Evolutionary conservation across 2,888 invertebrate species (phyloP), one percentile per base, ranked within the genome.

Genomic region (Cylloceria caligata): DNA sequence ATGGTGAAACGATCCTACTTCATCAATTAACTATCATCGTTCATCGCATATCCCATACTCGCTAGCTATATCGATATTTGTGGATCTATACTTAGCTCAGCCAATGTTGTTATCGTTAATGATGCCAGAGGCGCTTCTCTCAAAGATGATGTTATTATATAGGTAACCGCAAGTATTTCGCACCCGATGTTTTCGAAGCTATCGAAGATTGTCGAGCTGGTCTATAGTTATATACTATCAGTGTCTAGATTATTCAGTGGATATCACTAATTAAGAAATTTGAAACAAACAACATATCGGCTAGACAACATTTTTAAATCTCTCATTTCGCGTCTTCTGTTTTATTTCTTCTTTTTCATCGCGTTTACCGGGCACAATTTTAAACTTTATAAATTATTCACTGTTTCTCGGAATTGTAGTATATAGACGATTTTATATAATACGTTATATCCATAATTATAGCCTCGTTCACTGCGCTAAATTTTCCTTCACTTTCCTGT

Each of bases 11-110:
- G 0, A 34, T 55, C 49, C 24, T 30, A 52, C 24, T 24, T 36
- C 6, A 36, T 68, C 52, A 36, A 52, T 68, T 52, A 68, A 68
- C 39, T 68, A 67, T 16, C 47, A 11, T 2, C 30, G 16, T n/a
- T 30, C 30, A 27, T 67, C 47, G 45, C 27, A 27, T 27, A 30
- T 30, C 65, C 45, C 19, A 19, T 30, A 11, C 27, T 45, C 16
- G 1, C 16, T 4, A 4, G 1, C 39, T 42, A 2, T 16, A 16
- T 60, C 34, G 3, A 9, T 27, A 13, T 6, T 13, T 36, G n/a
- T 36, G 34, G 5, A 27, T 4, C 24, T 27, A 55, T 1, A n/a
- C n/a, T 3, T 11, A 55, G 21, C 49, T n/a, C 9, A 9, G 7
- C 60, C 34, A 6, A 19, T 3, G 7, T 36, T 36, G 9, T 60